These are phyloP conservation scores for Tinea semifulvella DNA, from an alignment of 2,888 invertebrate genomes.

Conservation along the genomic window DNA sequence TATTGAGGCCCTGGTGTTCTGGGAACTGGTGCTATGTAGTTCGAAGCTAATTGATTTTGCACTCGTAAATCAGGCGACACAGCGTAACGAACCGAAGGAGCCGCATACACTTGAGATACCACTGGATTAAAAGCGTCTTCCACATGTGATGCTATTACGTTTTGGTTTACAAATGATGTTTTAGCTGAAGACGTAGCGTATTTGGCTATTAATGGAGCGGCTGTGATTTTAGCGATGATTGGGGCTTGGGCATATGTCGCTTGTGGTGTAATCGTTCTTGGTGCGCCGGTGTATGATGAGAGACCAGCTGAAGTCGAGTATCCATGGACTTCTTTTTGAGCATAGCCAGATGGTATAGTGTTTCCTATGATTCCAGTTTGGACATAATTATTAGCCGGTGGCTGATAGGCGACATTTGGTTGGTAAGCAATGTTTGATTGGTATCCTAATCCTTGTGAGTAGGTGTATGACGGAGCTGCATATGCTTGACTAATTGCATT, in stretches of 20 bases:
- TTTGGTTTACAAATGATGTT: slow-evolving; percentile 40
- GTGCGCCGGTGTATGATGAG: slow-evolving; percentile 24
- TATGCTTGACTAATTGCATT: slow-evolving; percentile 27
- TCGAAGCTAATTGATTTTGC: slow-evolving; percentile 26
- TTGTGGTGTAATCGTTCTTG: slow-evolving; percentile 43
- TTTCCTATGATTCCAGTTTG: slow-evolving; percentile 28
- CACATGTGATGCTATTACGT: slow-evolving; percentile 38
- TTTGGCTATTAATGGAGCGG: slow-evolving; percentile 52
- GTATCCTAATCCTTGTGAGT: neutral
- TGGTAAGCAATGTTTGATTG: neutral
- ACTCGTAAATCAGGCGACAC: slow-evolving; percentile 39
- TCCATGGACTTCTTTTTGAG: slow-evolving; percentile 55
- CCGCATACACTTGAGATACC: slow-evolving; percentile 54
- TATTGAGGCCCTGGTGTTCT: slow-evolving; percentile 28
- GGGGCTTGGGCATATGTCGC: slow-evolving; percentile 61
- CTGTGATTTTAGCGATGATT: slow-evolving; percentile 57
- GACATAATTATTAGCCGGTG: slow-evolving; percentile 17
- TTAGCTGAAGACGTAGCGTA: slow-evolving; percentile 41
- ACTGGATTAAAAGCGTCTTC: slow-evolving; percentile 43
- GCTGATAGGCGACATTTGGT: neutral
- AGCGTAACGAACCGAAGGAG: slow-evolving; percentile 43
- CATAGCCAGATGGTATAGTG: too few relatives aligned
- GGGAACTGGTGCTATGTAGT: slow-evolving; percentile 23
- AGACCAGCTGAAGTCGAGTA: slow-evolving; percentile 55
- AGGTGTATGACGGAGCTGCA: slow-evolving; percentile 20